Evolutionary conservation across 2,113 vertebrate genomes (phyloP), one percentile per base, ranked within the genome.

Genomic region (Brienomyrus longianalis): DNA sequence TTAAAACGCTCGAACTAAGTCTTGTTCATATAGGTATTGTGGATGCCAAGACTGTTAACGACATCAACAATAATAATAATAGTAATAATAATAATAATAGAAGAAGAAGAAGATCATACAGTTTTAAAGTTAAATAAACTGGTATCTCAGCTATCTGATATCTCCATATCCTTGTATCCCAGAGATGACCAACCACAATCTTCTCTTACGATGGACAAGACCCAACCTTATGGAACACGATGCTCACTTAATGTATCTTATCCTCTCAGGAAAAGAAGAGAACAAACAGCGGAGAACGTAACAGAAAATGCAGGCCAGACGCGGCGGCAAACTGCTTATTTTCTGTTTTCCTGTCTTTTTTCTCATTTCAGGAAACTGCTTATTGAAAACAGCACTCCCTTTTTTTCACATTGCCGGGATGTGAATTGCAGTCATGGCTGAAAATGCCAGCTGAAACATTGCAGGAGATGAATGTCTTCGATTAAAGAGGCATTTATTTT

Each of bases 361-460:
- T 31, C 15, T 80, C 88, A 21, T 88, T 88, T 83, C 85, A 87
- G 85, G 85, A 87, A 87, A 87, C 51, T 13, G 62, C 27, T 93
- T 91, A 92, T 92, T 91, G 80, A 89, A 93, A 92, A 92, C 91
- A 93, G 92, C 91, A 7, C 21, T 39, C 17, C 39, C 2, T n/a
- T 48, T 23, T 83, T 83, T 19, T 47, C 83, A 86, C 83, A 80
- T 85, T 80, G 54, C 89, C 86, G 88, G n/a, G 47, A 88, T 74
- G 89, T 92, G 91, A 92, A 83, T 83, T 86, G 87, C 89, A 92
- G 92, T 88, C 80, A 47, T 45, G 91, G 91, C 70, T 77, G 83
- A 48, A 90, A 85, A 83, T 35, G 83, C 74, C 31, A 45, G 86
- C 88, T 89, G 83, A 90, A 88, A 83, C 70, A 56, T 86, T 88